Percentiles rank a stretch among this genome's conserved stretches.
Conservation (phyloP, 2,113 vertebrate genomes). For the Dascyllus trimaculatus region DNA sequence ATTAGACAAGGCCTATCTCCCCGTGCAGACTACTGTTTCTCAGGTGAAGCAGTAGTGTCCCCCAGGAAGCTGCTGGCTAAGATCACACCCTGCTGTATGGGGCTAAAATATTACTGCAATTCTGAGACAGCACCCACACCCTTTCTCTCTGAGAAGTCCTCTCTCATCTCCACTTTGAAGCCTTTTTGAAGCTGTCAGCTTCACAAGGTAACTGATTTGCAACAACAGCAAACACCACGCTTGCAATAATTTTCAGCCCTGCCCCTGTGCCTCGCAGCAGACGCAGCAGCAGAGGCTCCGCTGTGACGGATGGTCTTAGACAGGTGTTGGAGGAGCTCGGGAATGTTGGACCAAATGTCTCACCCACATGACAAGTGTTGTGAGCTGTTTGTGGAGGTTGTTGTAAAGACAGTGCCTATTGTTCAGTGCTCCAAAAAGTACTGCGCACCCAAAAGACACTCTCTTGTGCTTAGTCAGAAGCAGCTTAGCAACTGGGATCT, state of each 20-base stretch:
- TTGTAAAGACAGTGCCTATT: conserved; percentile 36
- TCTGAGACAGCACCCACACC: conserved; percentile 34
- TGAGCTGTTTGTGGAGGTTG: conserved; percentile 35
- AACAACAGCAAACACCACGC: conserved; percentile 24
- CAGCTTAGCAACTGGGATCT: neutral
- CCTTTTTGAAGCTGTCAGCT: conserved; percentile 17
- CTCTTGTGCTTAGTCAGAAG: neutral
- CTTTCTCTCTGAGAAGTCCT: conserved; percentile 21
- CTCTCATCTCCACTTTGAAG: conserved; percentile 23
- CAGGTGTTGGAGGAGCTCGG: conserved; percentile 46
- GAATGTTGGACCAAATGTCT: conserved; percentile 54
- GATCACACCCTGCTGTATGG: conserved; percentile 14
- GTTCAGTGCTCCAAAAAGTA: neutral
- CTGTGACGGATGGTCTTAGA: conserved; percentile 48
- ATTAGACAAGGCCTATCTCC: conserved; percentile 40
- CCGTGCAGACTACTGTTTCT: conserved; percentile 12
- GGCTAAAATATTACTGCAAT: conserved; percentile 47
- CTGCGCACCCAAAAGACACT: neutral
- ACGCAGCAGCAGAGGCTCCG: neutral
- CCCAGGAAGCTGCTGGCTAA: conserved; percentile 37
- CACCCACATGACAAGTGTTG: conserved; percentile 20
- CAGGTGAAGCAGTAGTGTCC: conserved; percentile 35
- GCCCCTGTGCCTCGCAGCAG: neutral
- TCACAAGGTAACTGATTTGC: conserved; percentile 50
- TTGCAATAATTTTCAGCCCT: conserved; percentile 29